Evolutionary conservation across 2,888 invertebrate species (phyloP).

Genomic region (Latheticus oryzae): DNA sequence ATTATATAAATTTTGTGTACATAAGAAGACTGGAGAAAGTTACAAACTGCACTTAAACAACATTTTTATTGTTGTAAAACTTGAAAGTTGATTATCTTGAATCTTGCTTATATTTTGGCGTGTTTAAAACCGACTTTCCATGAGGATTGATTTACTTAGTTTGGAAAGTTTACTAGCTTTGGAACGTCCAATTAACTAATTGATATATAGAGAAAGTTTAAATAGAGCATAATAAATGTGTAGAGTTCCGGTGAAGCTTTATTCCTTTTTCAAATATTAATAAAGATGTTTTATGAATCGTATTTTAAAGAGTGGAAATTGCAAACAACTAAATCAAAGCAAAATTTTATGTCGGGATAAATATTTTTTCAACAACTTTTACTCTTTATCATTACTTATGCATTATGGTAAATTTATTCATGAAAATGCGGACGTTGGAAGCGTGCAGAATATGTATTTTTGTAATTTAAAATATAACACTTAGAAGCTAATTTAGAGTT

Average conservation of each 20-base stretch:
- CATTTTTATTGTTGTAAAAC: conserved; percentile 30
- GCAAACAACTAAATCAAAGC: conserved; percentile 2
- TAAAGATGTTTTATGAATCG: not conserved
- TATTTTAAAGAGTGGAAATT: not conserved
- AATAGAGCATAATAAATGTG: conserved; percentile 36
- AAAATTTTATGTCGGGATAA: conserved; percentile 1
- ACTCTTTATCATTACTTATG: conserved; percentile 2
- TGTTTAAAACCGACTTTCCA: conserved; percentile 11
- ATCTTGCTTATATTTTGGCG: conserved; percentile 11
- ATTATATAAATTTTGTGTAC: conserved; percentile 23
- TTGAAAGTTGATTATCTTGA: conserved; percentile 16
- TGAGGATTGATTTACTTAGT: conserved; percentile 34
- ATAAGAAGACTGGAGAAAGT: conserved; percentile 16
- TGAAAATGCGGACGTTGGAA: conserved; percentile 1
- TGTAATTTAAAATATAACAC: conserved; percentile 7
- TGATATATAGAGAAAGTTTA: conserved; percentile 39
- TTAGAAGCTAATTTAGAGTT: no score
- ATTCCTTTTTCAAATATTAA: conserved; percentile 13
- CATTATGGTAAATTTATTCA: conserved; percentile 19
- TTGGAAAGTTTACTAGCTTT: conserved; percentile 28
- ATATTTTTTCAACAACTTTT: conserved; percentile 10
- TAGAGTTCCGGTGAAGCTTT: conserved; percentile 7
- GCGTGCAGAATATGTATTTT: conserved; percentile 7
- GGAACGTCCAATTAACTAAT: conserved; percentile 37
- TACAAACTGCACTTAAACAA: conserved; percentile 22